Percentiles rank a stretch among this genome's conserved stretches.
Evolutionary conservation across 1,140 invertebrate species (phyloP).

Genomic region (Drosophila chauvacae): DNA sequence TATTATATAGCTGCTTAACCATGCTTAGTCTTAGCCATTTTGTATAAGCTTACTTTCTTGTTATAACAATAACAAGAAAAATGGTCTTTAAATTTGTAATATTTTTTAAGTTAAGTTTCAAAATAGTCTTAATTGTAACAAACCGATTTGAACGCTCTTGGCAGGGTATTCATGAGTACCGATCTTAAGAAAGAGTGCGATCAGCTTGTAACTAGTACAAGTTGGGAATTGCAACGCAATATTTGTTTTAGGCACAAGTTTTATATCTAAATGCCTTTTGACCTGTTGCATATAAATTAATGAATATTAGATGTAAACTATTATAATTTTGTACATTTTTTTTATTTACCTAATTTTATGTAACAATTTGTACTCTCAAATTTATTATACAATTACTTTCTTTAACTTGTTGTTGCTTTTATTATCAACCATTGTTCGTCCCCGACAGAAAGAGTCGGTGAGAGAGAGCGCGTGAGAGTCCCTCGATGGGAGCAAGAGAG

Average conservation of each 20-base stretch:
- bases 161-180: too few species aligned
- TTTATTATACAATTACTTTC: slow-evolving; percentile 61
- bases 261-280: background rate
- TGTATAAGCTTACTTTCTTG: too few species aligned
- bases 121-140: too few species aligned
- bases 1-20: too few species aligned
- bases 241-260: background rate
- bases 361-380: background rate
- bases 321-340: background rate
- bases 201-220: background rate
- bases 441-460: slow-evolving; percentile 6
- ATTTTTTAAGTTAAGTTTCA: too few species aligned
- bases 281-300: background rate
- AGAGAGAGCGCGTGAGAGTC: background rate
- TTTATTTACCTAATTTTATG: background rate
- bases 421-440: slow-evolving; percentile 27
- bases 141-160: too few species aligned
- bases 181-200: too few species aligned
- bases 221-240: background rate
- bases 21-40: too few species aligned
- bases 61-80: too few species aligned
- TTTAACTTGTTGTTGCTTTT: slow-evolving; percentile 35
- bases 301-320: background rate
- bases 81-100: too few species aligned
- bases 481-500: background rate